phyloP scores from a whole-genome alignment of 2,888 invertebrate species.

The Sphecodes monilicornis region DNA sequence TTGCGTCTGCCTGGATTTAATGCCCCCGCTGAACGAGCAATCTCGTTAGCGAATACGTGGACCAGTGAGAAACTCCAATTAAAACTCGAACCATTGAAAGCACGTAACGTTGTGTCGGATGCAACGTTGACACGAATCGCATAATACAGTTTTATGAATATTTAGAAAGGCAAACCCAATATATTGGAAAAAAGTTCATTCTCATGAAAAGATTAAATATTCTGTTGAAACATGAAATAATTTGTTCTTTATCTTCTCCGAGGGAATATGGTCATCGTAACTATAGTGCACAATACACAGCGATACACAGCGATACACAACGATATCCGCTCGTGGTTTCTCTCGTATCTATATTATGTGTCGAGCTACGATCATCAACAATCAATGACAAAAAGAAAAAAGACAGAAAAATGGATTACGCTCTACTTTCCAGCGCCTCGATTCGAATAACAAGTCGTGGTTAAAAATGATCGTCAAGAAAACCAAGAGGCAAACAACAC shows the following conservation, averaged over 20 bases:
- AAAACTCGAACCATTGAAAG: no score
- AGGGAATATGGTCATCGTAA: background rate
- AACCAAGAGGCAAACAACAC: slow-evolving; percentile 84
- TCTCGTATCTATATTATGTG: slow-evolving; percentile 31
- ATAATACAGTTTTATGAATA: no score
- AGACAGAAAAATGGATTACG: slow-evolving; percentile 25
- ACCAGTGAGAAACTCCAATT: no score
- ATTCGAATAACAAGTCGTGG: slow-evolving; percentile 69
- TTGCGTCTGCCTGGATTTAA: background rate
- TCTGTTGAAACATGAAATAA: no score
- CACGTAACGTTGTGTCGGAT: no score
- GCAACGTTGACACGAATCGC: no score
- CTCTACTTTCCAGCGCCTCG: slow-evolving; percentile 67
- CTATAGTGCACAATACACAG: slow-evolving; percentile 17
- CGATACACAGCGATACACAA: slow-evolving; percentile 15
- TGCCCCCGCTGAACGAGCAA: no score
- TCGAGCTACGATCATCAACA: slow-evolving; percentile 49
- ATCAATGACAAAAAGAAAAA: background rate
- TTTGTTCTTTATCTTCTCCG: background rate
- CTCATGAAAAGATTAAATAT: no score
- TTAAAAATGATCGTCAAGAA: slow-evolving; percentile 80
- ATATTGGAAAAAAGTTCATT: no score
- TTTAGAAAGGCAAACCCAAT: no score
- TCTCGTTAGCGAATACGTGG: background rate
- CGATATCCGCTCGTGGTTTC: slow-evolving; percentile 23